Percentiles rank a stretch among this genome's conserved stretches.
Evolutionary conservation across 1,140 invertebrate species (phyloP).

Genomic region (Mylabris phalerata): DNA sequence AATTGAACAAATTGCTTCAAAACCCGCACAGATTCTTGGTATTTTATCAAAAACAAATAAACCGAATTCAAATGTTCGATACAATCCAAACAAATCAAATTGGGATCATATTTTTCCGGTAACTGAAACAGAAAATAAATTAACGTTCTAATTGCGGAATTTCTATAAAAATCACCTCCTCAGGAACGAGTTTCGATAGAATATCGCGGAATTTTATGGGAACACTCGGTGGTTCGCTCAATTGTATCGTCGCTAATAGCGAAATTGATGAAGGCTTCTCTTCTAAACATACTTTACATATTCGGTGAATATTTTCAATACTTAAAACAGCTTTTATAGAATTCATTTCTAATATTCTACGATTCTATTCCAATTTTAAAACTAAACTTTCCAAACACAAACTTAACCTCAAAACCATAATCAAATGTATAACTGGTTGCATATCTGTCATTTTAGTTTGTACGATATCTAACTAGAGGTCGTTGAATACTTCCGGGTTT

Average conservation of each 20-base stretch:
- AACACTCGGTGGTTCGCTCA: background rate
- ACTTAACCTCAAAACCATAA: too few relatives aligned
- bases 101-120: constrained; percentile 1
- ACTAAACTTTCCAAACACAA: too few relatives aligned
- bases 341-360: background rate
- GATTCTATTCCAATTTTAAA: too few relatives aligned
- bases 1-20: background rate
- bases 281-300: constrained; percentile 16
- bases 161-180: background rate
- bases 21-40: constrained; percentile 2
- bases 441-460: too few relatives aligned
- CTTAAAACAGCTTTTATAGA: background rate
- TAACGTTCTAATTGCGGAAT: background rate
- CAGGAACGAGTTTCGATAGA: background rate
- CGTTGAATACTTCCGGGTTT: too few relatives aligned
- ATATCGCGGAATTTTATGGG: constrained; percentile 4
- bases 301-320: constrained; percentile 5
- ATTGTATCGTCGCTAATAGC: constrained; percentile 1
- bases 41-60: constrained; percentile 5
- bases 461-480: too few relatives aligned
- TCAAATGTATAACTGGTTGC: too few relatives aligned
- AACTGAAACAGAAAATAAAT: constrained; percentile 1
- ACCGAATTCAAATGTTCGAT: constrained; percentile 6
- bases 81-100: constrained; percentile 10
- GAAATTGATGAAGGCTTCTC: background rate